Evolutionary conservation across 64 coral and sea anemone genomes (phyloP), one percentile per base, ranked within the genome.

Genomic region (Pocillopora verrucosa): DNA sequence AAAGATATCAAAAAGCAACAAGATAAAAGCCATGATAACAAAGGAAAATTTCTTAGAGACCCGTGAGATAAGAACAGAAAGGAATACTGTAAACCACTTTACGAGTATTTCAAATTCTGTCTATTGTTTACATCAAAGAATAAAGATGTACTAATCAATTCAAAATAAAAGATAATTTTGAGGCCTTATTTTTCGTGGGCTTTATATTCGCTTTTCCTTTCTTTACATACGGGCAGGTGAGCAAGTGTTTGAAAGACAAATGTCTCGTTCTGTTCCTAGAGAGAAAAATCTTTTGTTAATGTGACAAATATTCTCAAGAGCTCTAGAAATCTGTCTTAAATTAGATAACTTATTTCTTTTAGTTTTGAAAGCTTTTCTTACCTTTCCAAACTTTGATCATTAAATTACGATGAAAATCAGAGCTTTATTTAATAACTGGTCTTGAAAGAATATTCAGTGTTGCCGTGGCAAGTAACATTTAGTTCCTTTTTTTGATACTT

Each of bases 261-360:
- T 81, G 60, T 41, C 60, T 82, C 41, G 41, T 22, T n/a, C 16
- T 11, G 19, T 56, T 77, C 5, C 19, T 51, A 16, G 17, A 77
- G 20, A 77, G 22, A 41, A 77, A 36, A 77, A 56, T 77, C 75
- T 77, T 77, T 79, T 79, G 77, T 79, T 79, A 12, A 60, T 34
- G 20, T 60, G 56, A 60, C 57, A 79, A 13, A 79, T 51, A 17
- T 77, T 51, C 34, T 17, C 36, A 56, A 77, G 34, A 19, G 20
- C 37, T 56, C 19, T 20, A 79, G 22, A 60, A 56, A 34, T 13
- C 11, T 77, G 75, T 60, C 67, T 70, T 51, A 7, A 51, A 51
- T 30, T 51, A n/a, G 20, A 70, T 70, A n/a, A 70, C 25, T 70
- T 11, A 24, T 70, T 69, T 24, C 67, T 24, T 70, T 70, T 70